Evolutionary conservation across 2,797 vertebrate species (phyloP).

Genomic region (Masticophis lateralis): DNA sequence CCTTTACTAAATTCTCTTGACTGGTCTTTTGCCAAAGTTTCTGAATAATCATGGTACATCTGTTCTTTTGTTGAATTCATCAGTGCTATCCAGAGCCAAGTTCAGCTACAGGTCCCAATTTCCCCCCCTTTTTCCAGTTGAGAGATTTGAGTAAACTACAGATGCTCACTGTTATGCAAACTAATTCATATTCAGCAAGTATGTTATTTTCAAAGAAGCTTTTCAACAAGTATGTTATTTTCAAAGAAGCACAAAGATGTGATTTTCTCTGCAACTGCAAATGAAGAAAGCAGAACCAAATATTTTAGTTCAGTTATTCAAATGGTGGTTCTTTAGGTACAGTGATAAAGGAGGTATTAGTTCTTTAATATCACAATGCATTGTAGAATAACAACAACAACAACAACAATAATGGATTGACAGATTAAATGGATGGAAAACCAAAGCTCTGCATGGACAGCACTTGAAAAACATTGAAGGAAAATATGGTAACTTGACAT

Average conservation of each 20-base stretch:
- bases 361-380: constrained; percentile 19
- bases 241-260: constrained; percentile 49
- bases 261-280: constrained; percentile 19
- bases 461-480: too few species aligned
- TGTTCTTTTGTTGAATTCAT: constrained; percentile 22
- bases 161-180: constrained; percentile 62
- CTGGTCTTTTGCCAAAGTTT: neutral
- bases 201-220: constrained; percentile 60
- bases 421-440: too few species aligned
- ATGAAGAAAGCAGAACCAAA: constrained; percentile 26
- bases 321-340: constrained; percentile 9
- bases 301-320: neutral
- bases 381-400: neutral
- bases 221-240: constrained; percentile 59
- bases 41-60: constrained; percentile 9
- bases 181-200: constrained; percentile 62
- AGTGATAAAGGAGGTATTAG: constrained; percentile 14
- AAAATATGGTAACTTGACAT: too few species aligned
- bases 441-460: too few species aligned
- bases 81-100: neutral
- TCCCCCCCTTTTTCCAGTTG: constrained; percentile 37
- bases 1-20: neutral
- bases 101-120: constrained; percentile 43
- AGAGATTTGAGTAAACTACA: constrained; percentile 58
- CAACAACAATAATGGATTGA: too few species aligned